Percentiles rank a stretch among this genome's conserved stretches.
Evolutionary conservation across 2,888 invertebrate genomes (phyloP).

Genomic region (Rhagium mordax): DNA sequence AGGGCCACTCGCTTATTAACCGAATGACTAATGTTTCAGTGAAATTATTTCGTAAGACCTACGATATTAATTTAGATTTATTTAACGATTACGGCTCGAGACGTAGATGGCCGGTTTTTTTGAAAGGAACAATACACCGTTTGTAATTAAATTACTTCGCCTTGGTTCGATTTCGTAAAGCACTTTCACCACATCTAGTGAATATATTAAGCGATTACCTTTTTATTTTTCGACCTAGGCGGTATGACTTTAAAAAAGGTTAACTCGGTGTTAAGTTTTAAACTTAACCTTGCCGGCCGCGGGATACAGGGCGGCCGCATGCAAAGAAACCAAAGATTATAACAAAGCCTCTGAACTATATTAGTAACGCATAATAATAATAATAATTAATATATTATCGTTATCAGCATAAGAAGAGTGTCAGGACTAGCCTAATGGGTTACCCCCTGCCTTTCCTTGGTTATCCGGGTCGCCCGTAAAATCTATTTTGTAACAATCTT

Average conservation of each 20-base stretch:
- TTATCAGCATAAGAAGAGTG: too few relatives aligned
- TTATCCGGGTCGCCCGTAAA: neutral
- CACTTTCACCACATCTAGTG: neutral
- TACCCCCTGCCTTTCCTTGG: too few relatives aligned
- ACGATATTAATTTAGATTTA: neutral
- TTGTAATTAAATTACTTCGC: neutral
- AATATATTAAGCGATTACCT: neutral
- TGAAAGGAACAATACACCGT: neutral
- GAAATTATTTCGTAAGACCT: neutral
- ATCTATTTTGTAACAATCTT: neutral
- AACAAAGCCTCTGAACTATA: too few relatives aligned
- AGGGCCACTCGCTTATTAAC: neutral
- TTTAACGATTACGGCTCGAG: neutral
- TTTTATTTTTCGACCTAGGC: neutral
- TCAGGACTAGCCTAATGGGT: too few relatives aligned
- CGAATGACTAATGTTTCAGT: neutral
- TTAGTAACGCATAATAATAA: too few relatives aligned
- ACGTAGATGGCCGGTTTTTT: neutral
- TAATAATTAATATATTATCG: too few relatives aligned
- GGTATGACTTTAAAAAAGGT: neutral
- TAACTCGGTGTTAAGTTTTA: neutral
- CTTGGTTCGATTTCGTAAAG: neutral
- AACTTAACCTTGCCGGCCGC: neutral
- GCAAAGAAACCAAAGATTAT: neutral
- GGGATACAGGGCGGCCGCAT: neutral